Evolutionary conservation across 2,797 vertebrate species (phyloP).

Genomic region (Phyllotis vaccarum): DNA sequence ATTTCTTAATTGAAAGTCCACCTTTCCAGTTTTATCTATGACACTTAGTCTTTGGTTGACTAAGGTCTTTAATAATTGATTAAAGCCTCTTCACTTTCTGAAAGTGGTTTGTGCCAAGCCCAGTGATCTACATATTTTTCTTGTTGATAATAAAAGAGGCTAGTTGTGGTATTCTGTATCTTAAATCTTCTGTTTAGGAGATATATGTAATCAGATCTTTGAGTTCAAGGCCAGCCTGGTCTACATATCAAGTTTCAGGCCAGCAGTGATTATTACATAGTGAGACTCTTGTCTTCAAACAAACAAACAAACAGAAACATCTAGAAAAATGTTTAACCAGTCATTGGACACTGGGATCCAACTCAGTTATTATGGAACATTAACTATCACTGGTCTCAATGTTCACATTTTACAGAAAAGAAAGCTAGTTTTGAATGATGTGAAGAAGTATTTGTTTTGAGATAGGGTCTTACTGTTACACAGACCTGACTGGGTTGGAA

Average conservation of each 20-base stretch:
- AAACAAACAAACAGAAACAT: background rate
- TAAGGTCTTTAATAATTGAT: conserved; percentile 9
- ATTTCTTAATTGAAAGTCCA: background rate
- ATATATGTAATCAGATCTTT: background rate
- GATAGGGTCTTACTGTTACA: background rate
- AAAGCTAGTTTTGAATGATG: conserved; percentile 11
- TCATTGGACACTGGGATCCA: background rate
- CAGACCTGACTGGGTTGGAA: background rate
- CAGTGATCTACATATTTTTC: conserved; percentile 13
- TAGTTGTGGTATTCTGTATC: background rate
- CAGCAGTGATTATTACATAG: background rate
- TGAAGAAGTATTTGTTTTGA: background rate
- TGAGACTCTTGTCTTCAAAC: background rate
- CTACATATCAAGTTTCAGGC: background rate
- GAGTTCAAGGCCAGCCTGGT: background rate
- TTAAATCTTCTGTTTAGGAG: background rate
- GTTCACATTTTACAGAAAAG: conserved; percentile 43
- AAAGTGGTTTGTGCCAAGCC: conserved; percentile 18
- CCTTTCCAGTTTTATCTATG: background rate
- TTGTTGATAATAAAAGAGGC: background rate
- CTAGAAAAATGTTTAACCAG: conserved; percentile 34
- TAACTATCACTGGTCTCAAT: conserved; percentile 33
- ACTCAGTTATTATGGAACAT: conserved; percentile 1
- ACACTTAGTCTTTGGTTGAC: conserved; percentile 6
- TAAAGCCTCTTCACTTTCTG: background rate